Conservation (phyloP, 2,888 invertebrate genomes). For the Heliconius hortense region DNA sequence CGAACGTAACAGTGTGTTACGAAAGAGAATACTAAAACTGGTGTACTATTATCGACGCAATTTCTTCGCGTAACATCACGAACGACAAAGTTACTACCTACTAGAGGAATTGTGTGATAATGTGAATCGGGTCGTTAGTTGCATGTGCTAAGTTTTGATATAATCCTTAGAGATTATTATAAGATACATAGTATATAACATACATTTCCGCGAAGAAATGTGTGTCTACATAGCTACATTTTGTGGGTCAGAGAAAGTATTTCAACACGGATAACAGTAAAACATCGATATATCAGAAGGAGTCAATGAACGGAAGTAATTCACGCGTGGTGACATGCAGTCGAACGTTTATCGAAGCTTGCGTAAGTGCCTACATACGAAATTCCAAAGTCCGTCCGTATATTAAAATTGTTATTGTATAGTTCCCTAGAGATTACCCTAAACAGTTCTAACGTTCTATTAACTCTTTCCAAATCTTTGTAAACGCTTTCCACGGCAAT, state of each 20-base stretch:
- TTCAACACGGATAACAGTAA: slow-evolving; percentile 65
- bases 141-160: slow-evolving; percentile 35
- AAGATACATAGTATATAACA: slow-evolving; percentile 54
- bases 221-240: slow-evolving; percentile 53
- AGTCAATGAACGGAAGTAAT: slow-evolving; percentile 82
- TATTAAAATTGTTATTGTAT: slow-evolving; percentile 22
- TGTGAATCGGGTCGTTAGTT: slow-evolving; percentile 20
- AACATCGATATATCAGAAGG: slow-evolving; percentile 75
- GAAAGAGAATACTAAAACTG: slow-evolving; percentile 74
- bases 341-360: slow-evolving; percentile 72
- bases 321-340: slow-evolving; percentile 77
- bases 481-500: slow-evolving; percentile 70
- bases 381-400: slow-evolving; percentile 50
- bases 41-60: slow-evolving; percentile 57
- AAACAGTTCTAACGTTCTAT: background rate
- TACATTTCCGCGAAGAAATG: slow-evolving; percentile 41
- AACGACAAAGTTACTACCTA: slow-evolving; percentile 51
- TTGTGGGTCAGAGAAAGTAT: slow-evolving; percentile 63
- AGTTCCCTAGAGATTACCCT: background rate
- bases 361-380: slow-evolving; percentile 75
- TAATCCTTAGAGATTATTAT: slow-evolving; percentile 48
- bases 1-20: slow-evolving; percentile 75
- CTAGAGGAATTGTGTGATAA: slow-evolving; percentile 48
- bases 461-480: slow-evolving; percentile 7
- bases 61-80: slow-evolving; percentile 68